phyloP scores from a whole-genome alignment of 2,113 vertebrate genomes.

The Clarias batrachus region DNA sequence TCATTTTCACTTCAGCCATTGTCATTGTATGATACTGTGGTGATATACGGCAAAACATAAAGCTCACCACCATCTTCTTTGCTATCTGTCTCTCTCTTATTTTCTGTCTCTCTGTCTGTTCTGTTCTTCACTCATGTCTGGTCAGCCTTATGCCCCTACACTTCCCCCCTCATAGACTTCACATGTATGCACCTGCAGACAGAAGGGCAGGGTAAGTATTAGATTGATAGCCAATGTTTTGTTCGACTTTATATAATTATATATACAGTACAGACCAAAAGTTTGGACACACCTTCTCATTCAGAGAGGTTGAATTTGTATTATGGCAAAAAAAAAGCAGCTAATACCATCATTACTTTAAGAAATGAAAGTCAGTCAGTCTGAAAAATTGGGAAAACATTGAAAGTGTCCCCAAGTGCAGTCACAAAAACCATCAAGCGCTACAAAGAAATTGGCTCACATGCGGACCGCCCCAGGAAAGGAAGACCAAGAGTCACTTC shows the following conservation, averaged over 20 bases:
- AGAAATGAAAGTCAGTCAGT: too few species aligned
- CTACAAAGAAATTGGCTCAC: too few species aligned
- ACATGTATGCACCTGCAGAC: constrained; percentile 98
- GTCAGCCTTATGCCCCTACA: constrained; percentile 90
- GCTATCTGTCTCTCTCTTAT: constrained; percentile 68
- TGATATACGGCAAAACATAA: constrained; percentile 67
- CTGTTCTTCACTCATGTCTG: constrained; percentile 18
- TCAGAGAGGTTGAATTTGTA: too few species aligned
- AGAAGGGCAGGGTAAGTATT: constrained; percentile 93
- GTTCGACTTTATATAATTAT: constrained; percentile 60
- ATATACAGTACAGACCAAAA: too few species aligned
- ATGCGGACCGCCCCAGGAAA: too few species aligned
- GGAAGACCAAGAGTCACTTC: too few species aligned
- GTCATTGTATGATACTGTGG: constrained; percentile 51
- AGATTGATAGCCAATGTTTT: constrained; percentile 56
- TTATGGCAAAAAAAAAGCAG: too few species aligned
- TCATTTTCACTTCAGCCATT: constrained; percentile 23
- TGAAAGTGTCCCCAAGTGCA: too few species aligned
- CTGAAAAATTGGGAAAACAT: too few species aligned
- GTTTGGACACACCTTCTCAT: too few species aligned
- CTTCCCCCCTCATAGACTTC: constrained; percentile 98
- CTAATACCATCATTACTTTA: too few species aligned
- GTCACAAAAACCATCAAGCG: too few species aligned
- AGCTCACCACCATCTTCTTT: constrained; percentile 85
- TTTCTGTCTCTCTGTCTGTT: constrained; percentile 57